These are phyloP conservation scores for Microcebus tavaratra DNA, from an alignment of 2,113 vertebrate species.

Conservation along the genomic window DNA sequence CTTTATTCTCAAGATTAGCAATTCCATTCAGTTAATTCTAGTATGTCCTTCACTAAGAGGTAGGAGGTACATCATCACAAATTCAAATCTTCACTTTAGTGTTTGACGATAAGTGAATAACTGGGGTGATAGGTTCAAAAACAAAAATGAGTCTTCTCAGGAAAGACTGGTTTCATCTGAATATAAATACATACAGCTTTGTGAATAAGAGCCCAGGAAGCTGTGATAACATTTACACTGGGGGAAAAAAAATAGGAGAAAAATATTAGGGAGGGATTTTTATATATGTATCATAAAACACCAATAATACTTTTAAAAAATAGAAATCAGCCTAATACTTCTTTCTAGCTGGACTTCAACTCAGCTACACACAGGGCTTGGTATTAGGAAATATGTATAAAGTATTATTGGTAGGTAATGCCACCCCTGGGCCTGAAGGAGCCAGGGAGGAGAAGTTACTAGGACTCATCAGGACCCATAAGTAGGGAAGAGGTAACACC, in stretches of 20 bases:
- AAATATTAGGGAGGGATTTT: neutral
- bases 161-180: neutral
- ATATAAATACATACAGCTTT: neutral
- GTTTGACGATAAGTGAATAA: neutral
- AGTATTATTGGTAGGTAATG: no score
- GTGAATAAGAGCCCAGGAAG: neutral
- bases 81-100: neutral
- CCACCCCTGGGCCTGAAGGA: neutral
- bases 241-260: neutral
- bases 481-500: neutral
- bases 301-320: no score
- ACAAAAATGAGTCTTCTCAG: conserved; percentile 8
- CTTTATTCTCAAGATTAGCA: conserved; percentile 1
- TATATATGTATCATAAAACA: neutral
- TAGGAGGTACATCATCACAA: neutral
- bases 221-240: neutral
- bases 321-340: no score
- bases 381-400: no score
- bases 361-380: no score
- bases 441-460: neutral
- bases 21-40: neutral
- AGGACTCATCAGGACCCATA: neutral
- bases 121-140: neutral
- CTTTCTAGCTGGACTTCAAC: no score
- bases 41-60: neutral